These are phyloP conservation scores for Leptinotarsa undecemlineata DNA, from an alignment of 1,140 invertebrate genomes.

Conservation along the genomic window DNA sequence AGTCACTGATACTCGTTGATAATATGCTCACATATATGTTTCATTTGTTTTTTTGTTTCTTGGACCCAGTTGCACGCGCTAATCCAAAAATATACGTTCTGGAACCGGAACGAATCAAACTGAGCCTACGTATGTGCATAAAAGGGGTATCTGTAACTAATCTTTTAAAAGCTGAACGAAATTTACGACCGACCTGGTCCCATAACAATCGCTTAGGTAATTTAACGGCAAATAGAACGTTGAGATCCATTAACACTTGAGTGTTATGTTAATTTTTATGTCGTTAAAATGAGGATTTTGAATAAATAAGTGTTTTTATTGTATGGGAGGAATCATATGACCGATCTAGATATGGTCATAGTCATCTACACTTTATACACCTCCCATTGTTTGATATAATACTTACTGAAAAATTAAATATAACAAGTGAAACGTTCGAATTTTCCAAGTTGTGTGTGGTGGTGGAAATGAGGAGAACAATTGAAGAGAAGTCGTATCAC, in stretches of 20 bases:
- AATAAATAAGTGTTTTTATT: background rate
- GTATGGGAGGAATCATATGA: background rate
- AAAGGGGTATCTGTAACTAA: slow-evolving; percentile 6
- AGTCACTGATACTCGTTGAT: too few relatives aligned
- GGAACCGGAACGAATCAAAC: background rate
- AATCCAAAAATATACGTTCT: too few relatives aligned
- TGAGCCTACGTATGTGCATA: background rate
- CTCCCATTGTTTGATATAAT: too few relatives aligned
- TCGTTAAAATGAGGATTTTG: background rate
- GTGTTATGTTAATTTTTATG: background rate
- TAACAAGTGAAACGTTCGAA: too few relatives aligned
- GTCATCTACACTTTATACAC: background rate
- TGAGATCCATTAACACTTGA: background rate
- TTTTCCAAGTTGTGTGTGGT: too few relatives aligned
- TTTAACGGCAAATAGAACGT: slow-evolving; percentile 3
- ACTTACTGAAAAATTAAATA: too few relatives aligned
- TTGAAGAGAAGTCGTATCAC: too few relatives aligned
- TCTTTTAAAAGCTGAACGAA: background rate
- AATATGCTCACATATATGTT: too few relatives aligned
- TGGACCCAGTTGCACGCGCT: too few relatives aligned
- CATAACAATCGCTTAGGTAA: slow-evolving; percentile 5
- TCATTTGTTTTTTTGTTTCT: too few relatives aligned
- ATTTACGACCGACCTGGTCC: background rate
- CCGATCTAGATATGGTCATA: background rate
- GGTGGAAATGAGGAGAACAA: too few relatives aligned